Evolutionary conservation across 2,797 vertebrate species (phyloP).

Genomic region (Lemur catta): DNA sequence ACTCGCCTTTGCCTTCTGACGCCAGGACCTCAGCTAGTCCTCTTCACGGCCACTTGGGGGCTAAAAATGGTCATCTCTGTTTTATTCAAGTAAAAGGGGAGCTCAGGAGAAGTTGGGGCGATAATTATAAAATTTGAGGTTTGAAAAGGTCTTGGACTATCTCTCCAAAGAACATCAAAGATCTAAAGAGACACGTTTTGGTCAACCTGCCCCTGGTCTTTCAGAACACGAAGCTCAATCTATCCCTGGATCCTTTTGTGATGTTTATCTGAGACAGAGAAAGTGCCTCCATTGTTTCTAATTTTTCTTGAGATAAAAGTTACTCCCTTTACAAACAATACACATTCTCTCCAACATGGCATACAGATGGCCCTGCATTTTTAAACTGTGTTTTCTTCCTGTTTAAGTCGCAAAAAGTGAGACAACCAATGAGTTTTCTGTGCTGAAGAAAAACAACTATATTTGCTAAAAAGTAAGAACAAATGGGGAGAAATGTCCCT

Average conservation of each 20-base stretch:
- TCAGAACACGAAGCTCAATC: background rate
- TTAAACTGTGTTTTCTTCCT: background rate
- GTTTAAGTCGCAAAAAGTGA: background rate
- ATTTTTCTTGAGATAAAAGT: background rate
- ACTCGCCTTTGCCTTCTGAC: background rate
- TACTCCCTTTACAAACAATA: background rate
- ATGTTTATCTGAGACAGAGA: background rate
- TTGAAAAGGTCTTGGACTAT: background rate
- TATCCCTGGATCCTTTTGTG: background rate
- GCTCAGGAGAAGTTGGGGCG: background rate
- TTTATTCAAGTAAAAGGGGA: background rate
- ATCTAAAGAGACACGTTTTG: background rate
- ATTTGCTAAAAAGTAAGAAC: background rate
- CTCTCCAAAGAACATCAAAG: background rate
- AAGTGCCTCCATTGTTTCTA: background rate
- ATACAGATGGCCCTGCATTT: background rate
- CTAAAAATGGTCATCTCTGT: background rate
- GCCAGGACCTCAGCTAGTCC: background rate
- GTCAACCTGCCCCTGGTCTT: background rate
- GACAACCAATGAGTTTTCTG: background rate
- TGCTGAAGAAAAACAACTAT: background rate
- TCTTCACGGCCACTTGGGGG: background rate
- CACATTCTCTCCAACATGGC: background rate
- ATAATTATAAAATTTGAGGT: background rate
- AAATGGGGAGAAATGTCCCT: background rate